Percentiles rank a stretch among this genome's conserved stretches.
Conservation (phyloP, 2,888 invertebrate genomes). For the Cataglyphis cursor region DNA sequence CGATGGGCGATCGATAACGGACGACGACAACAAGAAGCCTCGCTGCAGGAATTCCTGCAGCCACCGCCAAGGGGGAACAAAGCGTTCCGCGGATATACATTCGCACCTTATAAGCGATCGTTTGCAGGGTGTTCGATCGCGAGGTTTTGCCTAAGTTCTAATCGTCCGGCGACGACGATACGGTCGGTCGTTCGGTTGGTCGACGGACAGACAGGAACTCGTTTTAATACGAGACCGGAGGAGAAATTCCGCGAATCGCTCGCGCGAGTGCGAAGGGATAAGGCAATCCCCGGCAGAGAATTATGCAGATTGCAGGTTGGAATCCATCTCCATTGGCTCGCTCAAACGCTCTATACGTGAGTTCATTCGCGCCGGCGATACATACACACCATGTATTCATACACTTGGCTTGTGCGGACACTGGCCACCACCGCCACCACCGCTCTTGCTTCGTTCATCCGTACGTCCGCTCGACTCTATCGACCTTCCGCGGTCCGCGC, state of each 20-base stretch:
- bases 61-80: neutral
- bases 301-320: conserved; percentile 86
- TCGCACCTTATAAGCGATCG: conserved; percentile 25
- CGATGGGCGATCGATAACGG: conserved; percentile 16
- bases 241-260: conserved; percentile 69
- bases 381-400: neutral
- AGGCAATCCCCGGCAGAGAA: conserved; percentile 82
- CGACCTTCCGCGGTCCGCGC: conserved; percentile 43
- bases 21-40: conserved; percentile 7
- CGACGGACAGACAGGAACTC: conserved; percentile 56
- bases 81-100: conserved; percentile 31
- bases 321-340: conserved; percentile 74
- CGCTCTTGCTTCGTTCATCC: neutral
- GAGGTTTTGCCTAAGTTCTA: conserved; percentile 32
- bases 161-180: conserved; percentile 17
- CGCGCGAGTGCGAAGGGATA: conserved; percentile 76
- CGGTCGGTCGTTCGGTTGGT: neutral
- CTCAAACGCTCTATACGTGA: conserved; percentile 71
- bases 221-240: conserved; percentile 66
- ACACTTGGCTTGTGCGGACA: too few relatives aligned
- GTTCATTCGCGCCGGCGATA: conserved; percentile 67
- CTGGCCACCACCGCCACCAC: too few relatives aligned
- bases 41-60: conserved; percentile 9
- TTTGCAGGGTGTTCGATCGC: conserved; percentile 11
- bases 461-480: conserved; percentile 1